Percentiles rank a stretch among this genome's conserved stretches.
Conservation (phyloP, 2,113 vertebrate species). For the Pelodiscus sinensis region DNA sequence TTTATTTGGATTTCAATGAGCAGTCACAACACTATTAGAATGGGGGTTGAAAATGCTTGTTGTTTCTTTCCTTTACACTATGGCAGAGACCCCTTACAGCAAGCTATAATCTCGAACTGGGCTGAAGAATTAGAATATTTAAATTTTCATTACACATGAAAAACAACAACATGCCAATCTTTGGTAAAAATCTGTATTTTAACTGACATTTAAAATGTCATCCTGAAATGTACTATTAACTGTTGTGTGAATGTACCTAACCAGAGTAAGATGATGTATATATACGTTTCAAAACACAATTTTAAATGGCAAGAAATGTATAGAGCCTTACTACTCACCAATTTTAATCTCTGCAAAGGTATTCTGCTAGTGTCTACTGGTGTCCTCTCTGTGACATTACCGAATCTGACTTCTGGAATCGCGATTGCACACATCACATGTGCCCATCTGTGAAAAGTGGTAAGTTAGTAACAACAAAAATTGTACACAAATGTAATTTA, state of each 20-base stretch:
- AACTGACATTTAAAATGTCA: neutral
- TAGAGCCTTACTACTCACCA: constrained; percentile 84
- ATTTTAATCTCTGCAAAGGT: constrained; percentile 93
- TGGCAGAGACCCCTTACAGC: neutral
- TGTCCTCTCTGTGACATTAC: constrained; percentile 87
- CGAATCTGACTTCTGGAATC: constrained; percentile 94
- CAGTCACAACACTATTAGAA: neutral
- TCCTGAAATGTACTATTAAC: neutral
- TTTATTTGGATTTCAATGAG: neutral
- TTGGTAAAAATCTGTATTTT: neutral
- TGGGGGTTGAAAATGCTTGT: neutral
- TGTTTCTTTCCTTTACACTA: neutral
- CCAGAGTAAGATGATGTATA: neutral
- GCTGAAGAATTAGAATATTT: neutral
- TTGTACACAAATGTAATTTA: neutral
- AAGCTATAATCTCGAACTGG: neutral
- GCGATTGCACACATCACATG: constrained; percentile 95
- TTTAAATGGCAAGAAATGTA: constrained; percentile 45
- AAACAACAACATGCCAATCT: neutral
- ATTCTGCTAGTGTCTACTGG: constrained; percentile 92
- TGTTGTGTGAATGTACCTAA: neutral
- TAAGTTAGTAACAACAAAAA: constrained; percentile 60
- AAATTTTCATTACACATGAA: neutral
- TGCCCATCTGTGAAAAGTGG: constrained; percentile 88
- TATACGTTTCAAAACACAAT: constrained; percentile 47